phyloP scores from a whole-genome alignment of 1,140 invertebrate genomes.

The Luehdorfia chinensis region DNA sequence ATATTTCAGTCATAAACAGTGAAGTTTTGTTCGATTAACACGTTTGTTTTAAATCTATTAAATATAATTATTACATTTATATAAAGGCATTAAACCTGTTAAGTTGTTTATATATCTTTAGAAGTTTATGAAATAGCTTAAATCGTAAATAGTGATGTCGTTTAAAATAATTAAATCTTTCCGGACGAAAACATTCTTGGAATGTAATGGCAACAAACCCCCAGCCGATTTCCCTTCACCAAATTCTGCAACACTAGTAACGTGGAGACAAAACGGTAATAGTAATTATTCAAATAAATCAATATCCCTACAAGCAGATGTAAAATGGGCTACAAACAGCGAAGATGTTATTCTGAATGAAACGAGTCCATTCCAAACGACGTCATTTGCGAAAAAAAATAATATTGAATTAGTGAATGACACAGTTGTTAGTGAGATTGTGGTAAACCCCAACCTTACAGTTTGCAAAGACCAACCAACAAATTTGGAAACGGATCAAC shows the following conservation, averaged over 20 bases:
- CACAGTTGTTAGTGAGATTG: slow-evolving; percentile 1
- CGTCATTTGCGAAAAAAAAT: background rate
- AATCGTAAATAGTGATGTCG: slow-evolving; percentile 36
- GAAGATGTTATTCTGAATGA: slow-evolving; percentile 3
- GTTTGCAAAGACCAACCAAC: slow-evolving; percentile 1
- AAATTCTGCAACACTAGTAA: slow-evolving; percentile 1
- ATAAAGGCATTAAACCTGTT: too few species aligned
- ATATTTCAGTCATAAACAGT: slow-evolving; percentile 6
- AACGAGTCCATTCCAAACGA: background rate
- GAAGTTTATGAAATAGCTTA: too few species aligned
- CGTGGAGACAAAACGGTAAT: slow-evolving; percentile 26
- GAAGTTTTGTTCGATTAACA: slow-evolving; percentile 9
- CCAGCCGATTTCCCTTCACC: background rate
- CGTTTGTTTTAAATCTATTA: background rate
- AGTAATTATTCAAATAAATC: background rate
- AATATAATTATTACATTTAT: background rate
- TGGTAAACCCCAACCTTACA: slow-evolving; percentile 3
- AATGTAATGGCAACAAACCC: slow-evolving; percentile 15
- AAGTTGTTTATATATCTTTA: too few species aligned
- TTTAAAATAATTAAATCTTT: slow-evolving; percentile 36
- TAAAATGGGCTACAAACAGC: background rate
- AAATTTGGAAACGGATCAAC: background rate
- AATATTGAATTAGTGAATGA: slow-evolving; percentile 4
- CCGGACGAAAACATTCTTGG: slow-evolving; percentile 29
- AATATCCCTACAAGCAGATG: background rate